Percentiles rank a stretch among this genome's conserved stretches.
These are phyloP conservation scores for Sycophila texana DNA, from an alignment of 2,888 invertebrate genomes.

Conservation along the genomic window DNA sequence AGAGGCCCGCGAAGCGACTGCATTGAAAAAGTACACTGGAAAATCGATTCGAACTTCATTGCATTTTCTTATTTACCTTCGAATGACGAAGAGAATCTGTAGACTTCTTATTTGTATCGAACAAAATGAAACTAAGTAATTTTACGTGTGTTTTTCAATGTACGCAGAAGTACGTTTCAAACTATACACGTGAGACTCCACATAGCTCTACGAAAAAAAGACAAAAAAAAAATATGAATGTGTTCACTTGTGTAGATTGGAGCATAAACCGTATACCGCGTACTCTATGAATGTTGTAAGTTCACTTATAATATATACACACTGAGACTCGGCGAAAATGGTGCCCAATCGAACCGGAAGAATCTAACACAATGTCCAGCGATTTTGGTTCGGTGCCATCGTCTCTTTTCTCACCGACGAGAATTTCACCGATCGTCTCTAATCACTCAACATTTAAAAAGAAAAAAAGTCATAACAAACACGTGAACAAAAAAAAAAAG, in stretches of 20 bases:
- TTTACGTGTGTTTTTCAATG: slow-evolving; percentile 45
- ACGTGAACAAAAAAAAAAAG: not conserved
- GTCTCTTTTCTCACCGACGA: slow-evolving; percentile 11
- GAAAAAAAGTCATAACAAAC: not conserved
- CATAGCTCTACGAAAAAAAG: slow-evolving; percentile 28
- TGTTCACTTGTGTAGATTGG: slow-evolving; percentile 51
- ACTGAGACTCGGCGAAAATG: not conserved
- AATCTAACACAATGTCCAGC: not conserved
- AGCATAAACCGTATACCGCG: slow-evolving; percentile 33
- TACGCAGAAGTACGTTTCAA: slow-evolving; percentile 24
- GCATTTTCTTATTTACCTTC: slow-evolving; percentile 20
- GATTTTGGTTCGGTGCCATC: slow-evolving; percentile 16
- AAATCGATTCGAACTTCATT: not conserved
- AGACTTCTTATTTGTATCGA: slow-evolving; percentile 19
- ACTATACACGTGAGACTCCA: slow-evolving; percentile 45
- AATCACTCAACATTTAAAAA: not conserved
- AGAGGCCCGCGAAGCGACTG: slow-evolving; percentile 7
- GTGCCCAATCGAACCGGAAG: not conserved
- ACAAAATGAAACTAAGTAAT: slow-evolving; percentile 5
- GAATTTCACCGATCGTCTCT: slow-evolving; percentile 24
- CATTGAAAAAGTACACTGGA: slow-evolving; percentile 44
- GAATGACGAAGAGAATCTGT: slow-evolving; percentile 3
- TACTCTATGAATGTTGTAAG: slow-evolving; percentile 33
- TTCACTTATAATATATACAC: slow-evolving; percentile 24
- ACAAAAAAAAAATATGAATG: slow-evolving; percentile 17